A percentile compares a stretch with the other conserved stretches of the same genome.
phyloP scores from a whole-genome alignment of 2,113 vertebrate genomes.

The Siphamia tubifer region DNA sequence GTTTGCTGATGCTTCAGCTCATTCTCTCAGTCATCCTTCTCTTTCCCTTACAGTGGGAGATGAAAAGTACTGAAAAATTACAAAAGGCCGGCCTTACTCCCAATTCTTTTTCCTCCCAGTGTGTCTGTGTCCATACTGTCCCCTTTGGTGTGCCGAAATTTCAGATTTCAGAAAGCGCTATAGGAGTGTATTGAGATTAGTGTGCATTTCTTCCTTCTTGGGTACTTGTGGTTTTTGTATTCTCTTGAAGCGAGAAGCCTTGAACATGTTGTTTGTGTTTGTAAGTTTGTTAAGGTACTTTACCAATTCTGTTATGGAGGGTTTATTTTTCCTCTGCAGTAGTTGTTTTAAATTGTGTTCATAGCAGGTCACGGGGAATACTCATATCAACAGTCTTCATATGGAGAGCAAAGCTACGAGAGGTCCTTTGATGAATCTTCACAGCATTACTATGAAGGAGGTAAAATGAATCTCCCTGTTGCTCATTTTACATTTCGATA shows the following conservation, averaged over 20 bases:
- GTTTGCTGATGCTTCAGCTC: slow-evolving; percentile 12
- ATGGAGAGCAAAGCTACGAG: slow-evolving; percentile 92
- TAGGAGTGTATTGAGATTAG: slow-evolving; percentile 11
- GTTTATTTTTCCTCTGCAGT: no score
- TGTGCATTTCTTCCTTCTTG: background rate
- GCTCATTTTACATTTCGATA: background rate
- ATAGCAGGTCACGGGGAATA: slow-evolving; percentile 89
- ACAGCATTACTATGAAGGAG: slow-evolving; percentile 96
- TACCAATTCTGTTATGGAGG: no score
- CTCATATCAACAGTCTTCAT: slow-evolving; percentile 91
- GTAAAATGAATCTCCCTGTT: no score
- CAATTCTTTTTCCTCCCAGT: slow-evolving; percentile 20
- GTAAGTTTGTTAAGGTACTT: background rate
- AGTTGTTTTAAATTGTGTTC: slow-evolving; percentile 28
- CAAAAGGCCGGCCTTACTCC: slow-evolving; percentile 16
- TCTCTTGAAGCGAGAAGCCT: background rate
- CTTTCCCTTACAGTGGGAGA: slow-evolving; percentile 10
- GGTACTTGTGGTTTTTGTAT: slow-evolving; percentile 11
- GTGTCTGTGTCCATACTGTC: slow-evolving; percentile 68
- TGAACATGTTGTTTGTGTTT: slow-evolving; percentile 20
- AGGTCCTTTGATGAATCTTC: slow-evolving; percentile 91
- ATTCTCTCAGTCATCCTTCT: slow-evolving; percentile 1
- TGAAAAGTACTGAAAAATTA: background rate
- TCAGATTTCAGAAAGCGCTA: slow-evolving; percentile 57
- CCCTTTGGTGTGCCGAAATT: slow-evolving; percentile 72